Evolutionary conservation across 2,113 vertebrate genomes (phyloP).

Genomic region (Mus pahari): DNA sequence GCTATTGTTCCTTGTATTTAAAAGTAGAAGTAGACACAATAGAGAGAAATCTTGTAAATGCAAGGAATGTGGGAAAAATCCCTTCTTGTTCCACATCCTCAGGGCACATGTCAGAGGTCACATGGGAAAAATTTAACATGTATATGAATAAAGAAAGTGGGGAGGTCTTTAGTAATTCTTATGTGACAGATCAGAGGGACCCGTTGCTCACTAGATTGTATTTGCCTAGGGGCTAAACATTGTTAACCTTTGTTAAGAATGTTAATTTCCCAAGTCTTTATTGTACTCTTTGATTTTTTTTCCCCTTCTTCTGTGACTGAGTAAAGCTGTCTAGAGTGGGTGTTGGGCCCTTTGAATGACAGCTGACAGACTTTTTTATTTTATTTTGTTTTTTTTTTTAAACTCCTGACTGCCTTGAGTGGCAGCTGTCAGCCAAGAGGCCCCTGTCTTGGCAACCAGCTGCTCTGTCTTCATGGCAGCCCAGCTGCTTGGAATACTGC

Average conservation of each 20-base stretch:
- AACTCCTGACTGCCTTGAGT: neutral
- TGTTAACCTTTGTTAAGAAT: constrained; percentile 6
- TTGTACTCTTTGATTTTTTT: neutral
- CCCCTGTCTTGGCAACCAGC: neutral
- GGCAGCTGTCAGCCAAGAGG: neutral
- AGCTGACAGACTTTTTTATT: neutral
- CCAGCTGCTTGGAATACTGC: neutral
- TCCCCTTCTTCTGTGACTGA: neutral
- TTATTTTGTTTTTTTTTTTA: neutral
- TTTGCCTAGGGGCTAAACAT: neutral
- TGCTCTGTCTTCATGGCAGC: neutral
- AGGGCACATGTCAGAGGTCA: neutral
- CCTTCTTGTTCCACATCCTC: neutral
- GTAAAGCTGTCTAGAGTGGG: neutral
- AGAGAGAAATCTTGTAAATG: neutral
- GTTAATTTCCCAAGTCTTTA: constrained; percentile 10
- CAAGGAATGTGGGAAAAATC: neutral
- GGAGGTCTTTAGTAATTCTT: constrained; percentile 15
- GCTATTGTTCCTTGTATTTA: neutral
- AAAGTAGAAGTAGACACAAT: neutral
- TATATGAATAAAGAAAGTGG: neutral
- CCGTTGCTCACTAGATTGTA: neutral
- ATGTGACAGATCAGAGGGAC: neutral
- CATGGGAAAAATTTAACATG: neutral
- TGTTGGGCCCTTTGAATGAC: neutral